phyloP scores from a whole-genome alignment of 2,797 vertebrate genomes.

The Macropodus opercularis region DNA sequence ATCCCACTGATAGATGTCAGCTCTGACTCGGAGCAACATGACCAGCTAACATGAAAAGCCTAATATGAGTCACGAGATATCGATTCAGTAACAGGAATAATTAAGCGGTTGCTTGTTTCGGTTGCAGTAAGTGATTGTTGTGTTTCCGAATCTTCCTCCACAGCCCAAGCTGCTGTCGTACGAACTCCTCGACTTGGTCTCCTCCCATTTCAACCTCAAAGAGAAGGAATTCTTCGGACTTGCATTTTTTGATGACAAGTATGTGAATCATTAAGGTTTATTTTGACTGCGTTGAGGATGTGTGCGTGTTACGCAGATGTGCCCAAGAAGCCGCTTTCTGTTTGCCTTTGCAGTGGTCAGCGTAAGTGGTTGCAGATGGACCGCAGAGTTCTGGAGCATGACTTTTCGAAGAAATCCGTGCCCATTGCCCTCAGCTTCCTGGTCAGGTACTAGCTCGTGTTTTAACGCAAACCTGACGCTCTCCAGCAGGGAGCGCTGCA shows the following conservation, averaged over 20 bases:
- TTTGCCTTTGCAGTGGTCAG: conserved; percentile 86
- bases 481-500: conserved; percentile 63
- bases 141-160: conserved; percentile 42
- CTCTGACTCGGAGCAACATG: too few species aligned
- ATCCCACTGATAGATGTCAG: too few species aligned
- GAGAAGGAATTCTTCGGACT: conserved; percentile 99
- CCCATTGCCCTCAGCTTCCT: conserved; percentile 89
- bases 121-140: not conserved
- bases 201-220: conserved; percentile 98
- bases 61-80: too few species aligned
- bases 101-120: too few species aligned
- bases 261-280: conserved; percentile 66
- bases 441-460: conserved; percentile 85
- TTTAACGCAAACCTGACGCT: conserved; percentile 18
- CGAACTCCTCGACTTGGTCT: conserved; percentile 95
- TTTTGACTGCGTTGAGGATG: not conserved
- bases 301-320: not conserved
- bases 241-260: conserved; percentile 94
- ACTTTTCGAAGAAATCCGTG: conserved; percentile 93
- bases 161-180: conserved; percentile 98
- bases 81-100: too few species aligned
- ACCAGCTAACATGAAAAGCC: too few species aligned
- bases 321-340: conserved; percentile 9
- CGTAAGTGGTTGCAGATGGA: conserved; percentile 97
- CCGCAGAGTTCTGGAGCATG: conserved; percentile 95